Evolutionary conservation across 1,140 invertebrate genomes (phyloP), one percentile per base, ranked within the genome.

Genomic region (Euura saliciscinereae): DNA sequence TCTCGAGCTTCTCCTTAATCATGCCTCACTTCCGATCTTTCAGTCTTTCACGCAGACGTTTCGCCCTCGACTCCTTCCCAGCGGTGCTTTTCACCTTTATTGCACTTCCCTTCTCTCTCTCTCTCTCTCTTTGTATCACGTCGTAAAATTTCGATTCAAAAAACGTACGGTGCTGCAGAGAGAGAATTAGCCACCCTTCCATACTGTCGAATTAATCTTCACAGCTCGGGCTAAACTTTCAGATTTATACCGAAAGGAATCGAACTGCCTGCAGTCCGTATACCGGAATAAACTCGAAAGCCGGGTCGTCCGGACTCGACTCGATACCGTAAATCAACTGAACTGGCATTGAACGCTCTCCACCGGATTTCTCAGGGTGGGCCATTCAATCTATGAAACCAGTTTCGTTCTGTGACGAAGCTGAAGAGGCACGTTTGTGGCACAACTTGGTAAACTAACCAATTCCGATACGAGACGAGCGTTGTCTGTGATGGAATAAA

Each of bases 1-100:
- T 59, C 51, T 59, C 51, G 51, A 59, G 51, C 13, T 59, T 59
- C 51, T 59, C 51, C 51, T 59, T 59, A 59, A 59, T 59, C 51
- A 59, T 59, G 3, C 51, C 8, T n/a, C 51, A 3, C 5, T 59
- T 59, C 51, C 51, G 51, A 59, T 59, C 51, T n/a, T 28, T 28
- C 28, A 28, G 28, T 28, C 28, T 28, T 28, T 28, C 28, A 28
- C 28, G 28, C 28, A 28, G 28, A 28, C 28, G 28, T 0, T 28
- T 28, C 10, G 51, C 10, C 5, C 8, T 4, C 13, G 8, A 8
- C 51, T 59, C 51, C 51, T 59, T 59, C 51, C 51, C 51, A 59
- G 51, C 51, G 6, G 51, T 59, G 51, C 51, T 59, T n/a, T 59
- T 59, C 51, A 4, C 10, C 51, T 59, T 59, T 59, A 59, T 59